Evolutionary conservation across 1,140 invertebrate genomes (phyloP).

Genomic region (Aporrectodea caliginosa): DNA sequence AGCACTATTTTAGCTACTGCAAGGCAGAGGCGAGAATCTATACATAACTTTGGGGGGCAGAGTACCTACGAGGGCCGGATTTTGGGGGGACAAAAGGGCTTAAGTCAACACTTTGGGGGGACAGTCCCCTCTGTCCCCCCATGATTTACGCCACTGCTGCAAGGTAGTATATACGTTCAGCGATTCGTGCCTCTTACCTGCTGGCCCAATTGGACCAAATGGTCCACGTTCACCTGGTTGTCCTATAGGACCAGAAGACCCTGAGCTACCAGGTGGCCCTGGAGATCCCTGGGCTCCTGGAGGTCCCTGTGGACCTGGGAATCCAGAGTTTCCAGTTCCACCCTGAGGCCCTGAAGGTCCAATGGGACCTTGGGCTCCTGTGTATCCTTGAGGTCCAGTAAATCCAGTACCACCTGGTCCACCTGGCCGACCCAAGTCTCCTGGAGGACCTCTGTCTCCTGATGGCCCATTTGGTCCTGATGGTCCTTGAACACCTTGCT

Average conservation of each 20-base stretch:
- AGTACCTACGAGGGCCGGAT: too few relatives aligned
- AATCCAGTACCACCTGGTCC: constrained; percentile 16
- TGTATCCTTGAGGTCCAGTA: background rate
- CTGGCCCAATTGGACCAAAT: constrained; percentile 1
- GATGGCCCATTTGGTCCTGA: constrained; percentile 59
- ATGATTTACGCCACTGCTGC: too few relatives aligned
- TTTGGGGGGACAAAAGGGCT: too few relatives aligned
- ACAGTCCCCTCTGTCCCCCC: too few relatives aligned
- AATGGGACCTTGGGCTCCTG: constrained; percentile 13
- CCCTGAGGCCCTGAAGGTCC: constrained; percentile 28
- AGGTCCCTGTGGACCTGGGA: constrained; percentile 9
- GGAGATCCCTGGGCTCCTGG: constrained; percentile 17
- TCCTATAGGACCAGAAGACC: constrained; percentile 18
- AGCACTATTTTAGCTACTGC: too few relatives aligned
- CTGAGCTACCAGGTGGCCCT: constrained; percentile 21
- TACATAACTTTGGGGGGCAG: too few relatives aligned
- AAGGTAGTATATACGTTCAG: too few relatives aligned
- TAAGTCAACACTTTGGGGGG: too few relatives aligned
- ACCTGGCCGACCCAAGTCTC: constrained; percentile 24
- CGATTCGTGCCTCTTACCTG: too few relatives aligned
- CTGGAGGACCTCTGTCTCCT: constrained; percentile 62
- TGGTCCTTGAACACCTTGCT: constrained; percentile 63
- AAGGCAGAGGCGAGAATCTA: too few relatives aligned
- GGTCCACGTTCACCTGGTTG: constrained; percentile 18
- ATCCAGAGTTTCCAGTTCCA: constrained; percentile 6